Evolutionary conservation across 2,113 vertebrate species (phyloP).

Genomic region (Typhlomys cinereus): DNA sequence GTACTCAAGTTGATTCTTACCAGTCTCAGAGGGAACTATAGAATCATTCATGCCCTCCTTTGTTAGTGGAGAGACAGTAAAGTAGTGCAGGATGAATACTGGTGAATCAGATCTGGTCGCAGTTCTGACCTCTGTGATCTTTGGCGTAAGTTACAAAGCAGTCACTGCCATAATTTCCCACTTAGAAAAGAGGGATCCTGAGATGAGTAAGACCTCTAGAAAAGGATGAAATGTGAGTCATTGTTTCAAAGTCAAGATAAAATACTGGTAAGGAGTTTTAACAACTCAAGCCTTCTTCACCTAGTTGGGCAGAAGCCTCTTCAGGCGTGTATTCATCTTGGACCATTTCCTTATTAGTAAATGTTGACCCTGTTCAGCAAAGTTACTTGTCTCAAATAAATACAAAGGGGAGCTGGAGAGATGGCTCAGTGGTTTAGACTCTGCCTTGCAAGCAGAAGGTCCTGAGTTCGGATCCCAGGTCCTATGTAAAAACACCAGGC

Average conservation of each 20-base stretch:
- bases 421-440: not conserved
- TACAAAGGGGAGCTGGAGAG: not conserved
- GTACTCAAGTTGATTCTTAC: not conserved
- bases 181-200: constrained; percentile 23
- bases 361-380: not conserved
- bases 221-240: constrained; percentile 50
- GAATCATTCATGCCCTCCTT: constrained; percentile 10
- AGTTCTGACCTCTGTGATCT: constrained; percentile 39
- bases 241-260: constrained; percentile 56
- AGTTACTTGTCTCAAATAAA: constrained; percentile 18
- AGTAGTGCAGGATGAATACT: not conserved
- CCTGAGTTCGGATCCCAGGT: no score
- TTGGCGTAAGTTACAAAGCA: constrained; percentile 41
- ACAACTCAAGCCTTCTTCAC: constrained; percentile 15
- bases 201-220: constrained; percentile 57
- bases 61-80: not conserved
- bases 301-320: constrained; percentile 21
- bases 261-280: constrained; percentile 55
- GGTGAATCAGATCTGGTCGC: not conserved
- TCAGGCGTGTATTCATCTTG: constrained; percentile 17
- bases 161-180: constrained; percentile 37
- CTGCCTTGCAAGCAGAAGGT: no score
- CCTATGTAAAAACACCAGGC: no score
- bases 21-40: not conserved
- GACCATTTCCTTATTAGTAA: constrained; percentile 21